Evolutionary conservation across 2,888 invertebrate species (phyloP), one percentile per base, ranked within the genome.

Genomic region (Leptarthrus brevirostris): DNA sequence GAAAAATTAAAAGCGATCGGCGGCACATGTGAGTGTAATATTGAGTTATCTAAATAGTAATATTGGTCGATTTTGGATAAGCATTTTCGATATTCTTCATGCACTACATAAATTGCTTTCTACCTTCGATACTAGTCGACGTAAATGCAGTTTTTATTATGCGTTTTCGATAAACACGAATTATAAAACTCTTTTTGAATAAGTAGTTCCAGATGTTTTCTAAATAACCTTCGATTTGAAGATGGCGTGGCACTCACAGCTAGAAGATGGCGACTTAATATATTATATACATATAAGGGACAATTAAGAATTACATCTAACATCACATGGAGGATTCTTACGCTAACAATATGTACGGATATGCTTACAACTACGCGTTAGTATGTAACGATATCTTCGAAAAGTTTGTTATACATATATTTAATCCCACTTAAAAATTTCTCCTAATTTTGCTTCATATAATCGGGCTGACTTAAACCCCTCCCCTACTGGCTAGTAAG

Each of bases 271-370:
- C 69, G 69, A 69, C 69, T 52, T 26, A 52, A 52, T 52, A 16
- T 30, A 69, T 69, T 30, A 18, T 22, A 52, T 12, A 69, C 49
- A 52, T 20, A 52, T 52, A 52, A 44, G 30, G 34, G 34, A 47
- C 34, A 52, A 40, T 71, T 54, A 47, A 12, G 40, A 54, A 54
- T 54, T 71, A 71, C 54, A 34, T 20, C 54, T 71, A 71, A 71
- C 44, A 71, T 71, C 71, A 71, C 71, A 71, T 71, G 52, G 71
- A 71, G 52, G 54, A 71, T 54, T 12, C 71, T 71, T 36, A 54
- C 12, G 14, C 52, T 69, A 69, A 69, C 64, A 64, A 40, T 14
- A 40, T 12, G 6, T 44, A 64, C 69, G 69, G 69, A 69, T 69
- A 69, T 69, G 69, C 69, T 52, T 69, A 69, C n/a, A 47, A 52